phyloP scores from a whole-genome alignment of 2,113 vertebrate species.

The Mirounga angustirostris region DNA sequence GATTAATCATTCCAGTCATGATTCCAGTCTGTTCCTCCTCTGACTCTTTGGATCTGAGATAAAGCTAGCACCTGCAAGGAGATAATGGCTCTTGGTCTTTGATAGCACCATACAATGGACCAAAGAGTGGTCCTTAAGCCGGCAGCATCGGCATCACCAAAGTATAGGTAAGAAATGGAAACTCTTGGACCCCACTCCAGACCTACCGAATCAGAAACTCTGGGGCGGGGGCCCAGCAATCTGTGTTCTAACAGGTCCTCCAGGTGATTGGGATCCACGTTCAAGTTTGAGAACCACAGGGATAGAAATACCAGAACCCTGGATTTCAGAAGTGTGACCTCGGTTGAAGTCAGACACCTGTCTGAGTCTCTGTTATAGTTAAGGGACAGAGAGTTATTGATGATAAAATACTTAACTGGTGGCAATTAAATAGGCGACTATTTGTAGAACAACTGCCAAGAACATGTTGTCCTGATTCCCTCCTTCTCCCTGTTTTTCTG shows the following conservation, averaged over 20 bases:
- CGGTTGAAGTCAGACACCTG: not conserved
- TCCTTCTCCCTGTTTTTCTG: not conserved
- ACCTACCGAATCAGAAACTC: not conserved
- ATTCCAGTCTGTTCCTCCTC: not conserved
- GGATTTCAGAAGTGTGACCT: not conserved
- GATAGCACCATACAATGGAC: rapidly evolving
- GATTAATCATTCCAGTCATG: not conserved
- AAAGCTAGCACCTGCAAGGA: not conserved
- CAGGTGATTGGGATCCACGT: not conserved
- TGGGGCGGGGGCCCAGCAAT: rapidly evolving
- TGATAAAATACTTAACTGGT: not conserved
- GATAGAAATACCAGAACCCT: not conserved
- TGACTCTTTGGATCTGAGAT: not conserved
- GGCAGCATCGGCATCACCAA: too few relatives aligned
- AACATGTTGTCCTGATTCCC: not conserved
- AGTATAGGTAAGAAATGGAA: not conserved
- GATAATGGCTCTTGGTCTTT: not conserved
- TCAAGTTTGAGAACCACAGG: not conserved
- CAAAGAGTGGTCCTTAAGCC: rapidly evolving
- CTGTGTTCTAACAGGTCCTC: not conserved
- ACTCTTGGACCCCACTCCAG: not conserved
- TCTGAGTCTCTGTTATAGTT: not conserved
- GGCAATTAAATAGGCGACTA: not conserved
- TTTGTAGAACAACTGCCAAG: not conserved
- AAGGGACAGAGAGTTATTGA: not conserved